A percentile compares a stretch with the other conserved stretches of the same genome.
phyloP scores from a whole-genome alignment of 1,140 invertebrate genomes.

The Drosophila micromelanica region DNA sequence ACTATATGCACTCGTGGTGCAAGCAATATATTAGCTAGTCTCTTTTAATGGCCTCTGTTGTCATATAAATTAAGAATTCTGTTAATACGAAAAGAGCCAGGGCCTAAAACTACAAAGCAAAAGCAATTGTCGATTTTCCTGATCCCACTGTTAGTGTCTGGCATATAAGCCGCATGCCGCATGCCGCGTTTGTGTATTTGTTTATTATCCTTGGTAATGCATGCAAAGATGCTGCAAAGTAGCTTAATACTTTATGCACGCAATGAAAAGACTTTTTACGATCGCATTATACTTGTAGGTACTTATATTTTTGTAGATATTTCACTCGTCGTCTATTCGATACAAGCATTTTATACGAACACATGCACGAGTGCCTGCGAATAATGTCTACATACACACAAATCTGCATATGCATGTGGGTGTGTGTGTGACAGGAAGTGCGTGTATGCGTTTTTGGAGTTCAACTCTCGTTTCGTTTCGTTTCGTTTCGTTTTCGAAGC shows the following conservation, averaged over 20 bases:
- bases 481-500: slow-evolving; percentile 5
- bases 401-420: not conserved
- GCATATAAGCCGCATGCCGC: slow-evolving; percentile 12
- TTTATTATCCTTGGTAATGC: slow-evolving; percentile 78
- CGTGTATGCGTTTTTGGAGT: slow-evolving; percentile 18
- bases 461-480: not conserved
- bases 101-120: not conserved
- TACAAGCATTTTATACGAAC: slow-evolving; percentile 32
- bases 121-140: not conserved
- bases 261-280: slow-evolving; percentile 82
- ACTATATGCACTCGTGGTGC: not conserved
- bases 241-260: slow-evolving; percentile 82
- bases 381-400: not conserved
- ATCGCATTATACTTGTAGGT: slow-evolving; percentile 80
- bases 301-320: slow-evolving; percentile 74
- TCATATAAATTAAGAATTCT: too few relatives aligned
- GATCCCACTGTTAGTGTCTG: slow-evolving; percentile 9
- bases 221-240: slow-evolving; percentile 83
- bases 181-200: slow-evolving; percentile 53
- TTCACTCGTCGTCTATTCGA: slow-evolving; percentile 57
- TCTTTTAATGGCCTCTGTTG: not conserved
- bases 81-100: too few relatives aligned
- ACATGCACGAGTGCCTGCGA: slow-evolving; percentile 5
- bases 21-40: not conserved
- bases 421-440: slow-evolving; percentile 27